Base-by-base conservation (phyloP, 2,888 invertebrate species). In the Polymixis lichenea region DNA sequence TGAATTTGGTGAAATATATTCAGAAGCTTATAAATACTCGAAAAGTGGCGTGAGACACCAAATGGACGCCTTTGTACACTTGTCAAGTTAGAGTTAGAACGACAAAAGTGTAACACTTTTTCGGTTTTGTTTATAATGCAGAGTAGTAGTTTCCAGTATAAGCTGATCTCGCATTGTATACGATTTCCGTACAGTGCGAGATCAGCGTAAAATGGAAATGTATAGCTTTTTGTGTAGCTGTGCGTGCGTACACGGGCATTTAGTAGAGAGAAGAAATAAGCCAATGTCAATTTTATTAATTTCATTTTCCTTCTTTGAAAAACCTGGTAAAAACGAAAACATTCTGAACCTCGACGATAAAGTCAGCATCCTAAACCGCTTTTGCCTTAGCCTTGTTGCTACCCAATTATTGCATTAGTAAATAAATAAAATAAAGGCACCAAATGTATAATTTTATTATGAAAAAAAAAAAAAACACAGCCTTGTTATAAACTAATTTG, bases 401-500 rank as follows among this genome's bases (percentile, higher is more conserved):
- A 53, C 43, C 56, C 11, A 64, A 53, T 43, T 46, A 56, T 71
- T 9, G 6, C 17, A 25, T 19, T 28, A 38, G 17, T 17, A 78
- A 78, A 64, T n/a, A 61, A 61, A 68, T 67, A 62, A 46, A 58
- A 58, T 58, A 46, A 53, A 25, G 32, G 25, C 32, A 51, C 6
- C 28, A 22, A 56, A 56, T 17, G 2, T 51, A 61, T 66, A 58
- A 32, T n/a, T n/a, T n/a, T n/a, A n/a, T 77, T 72, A 67, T 9
- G 2, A 64, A 82, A 70, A 70, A n/a, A 73, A 82, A 70, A 70
- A n/a, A 73, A 77, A 66, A 81, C 9, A 64, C 13, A 7, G 2
- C 15, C 73, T 82, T 82, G 78, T 82, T 82, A 70, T 43, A 78
- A 78, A 60, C 53, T 74, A 82, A 82, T 82, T 73, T 71, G 19